A percentile compares a stretch with the other conserved stretches of the same genome.
These are phyloP conservation scores for Paracyclopina nana DNA, from an alignment of 1,140 invertebrate genomes.

Conservation along the genomic window DNA sequence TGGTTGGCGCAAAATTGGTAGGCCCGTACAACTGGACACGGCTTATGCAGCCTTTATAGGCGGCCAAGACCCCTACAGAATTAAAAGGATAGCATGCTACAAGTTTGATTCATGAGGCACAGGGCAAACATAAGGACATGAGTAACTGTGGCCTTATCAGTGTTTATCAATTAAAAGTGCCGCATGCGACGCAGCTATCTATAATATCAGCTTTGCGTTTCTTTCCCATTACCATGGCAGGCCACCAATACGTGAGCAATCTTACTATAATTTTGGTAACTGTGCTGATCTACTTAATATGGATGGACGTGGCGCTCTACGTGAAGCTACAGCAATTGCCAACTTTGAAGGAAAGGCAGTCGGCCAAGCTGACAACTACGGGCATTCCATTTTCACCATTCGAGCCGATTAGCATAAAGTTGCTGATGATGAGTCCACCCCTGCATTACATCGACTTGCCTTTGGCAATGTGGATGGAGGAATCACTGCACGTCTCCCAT, in stretches of 20 bases:
- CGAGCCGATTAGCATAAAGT: slow-evolving; percentile 51
- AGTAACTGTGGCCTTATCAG: too few species aligned
- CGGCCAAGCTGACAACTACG: neutral
- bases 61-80: slow-evolving; percentile 30
- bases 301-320: slow-evolving; percentile 10
- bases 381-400: slow-evolving; percentile 33
- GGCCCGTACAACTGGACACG: slow-evolving; percentile 37
- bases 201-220: too few species aligned
- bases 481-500: slow-evolving; percentile 34
- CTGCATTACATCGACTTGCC: slow-evolving; percentile 56
- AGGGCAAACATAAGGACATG: too few species aligned
- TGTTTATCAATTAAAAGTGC: too few species aligned
- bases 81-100: too few species aligned
- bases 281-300: slow-evolving; percentile 2
- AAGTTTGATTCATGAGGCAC: too few species aligned
- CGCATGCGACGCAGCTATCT: too few species aligned
- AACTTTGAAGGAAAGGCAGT: neutral
- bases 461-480: slow-evolving; percentile 34
- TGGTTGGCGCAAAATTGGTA: slow-evolving; percentile 43
- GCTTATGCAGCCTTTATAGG: slow-evolving; percentile 3
- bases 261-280: neutral
- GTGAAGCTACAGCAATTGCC: neutral
- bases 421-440: slow-evolving; percentile 46
- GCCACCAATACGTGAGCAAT: too few species aligned
- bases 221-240: too few species aligned